phyloP scores from a whole-genome alignment of 2,888 invertebrate genomes.

The Cepaea hortensis region DNA sequence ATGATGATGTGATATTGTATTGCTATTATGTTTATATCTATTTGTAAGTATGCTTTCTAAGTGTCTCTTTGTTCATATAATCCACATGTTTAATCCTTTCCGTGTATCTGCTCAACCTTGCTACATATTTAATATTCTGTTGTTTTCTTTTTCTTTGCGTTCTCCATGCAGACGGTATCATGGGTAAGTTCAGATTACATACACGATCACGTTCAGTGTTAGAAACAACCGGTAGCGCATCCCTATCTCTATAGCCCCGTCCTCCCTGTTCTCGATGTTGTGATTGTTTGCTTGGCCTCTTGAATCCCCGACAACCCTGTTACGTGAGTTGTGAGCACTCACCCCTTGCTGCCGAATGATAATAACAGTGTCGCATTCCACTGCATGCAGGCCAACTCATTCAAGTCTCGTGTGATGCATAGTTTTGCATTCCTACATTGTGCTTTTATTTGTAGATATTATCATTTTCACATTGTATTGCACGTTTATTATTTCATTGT shows the following conservation, averaged over 20 bases:
- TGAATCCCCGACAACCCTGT: not conserved
- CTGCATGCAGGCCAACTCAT: too few relatives aligned
- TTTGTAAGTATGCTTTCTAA: too few relatives aligned
- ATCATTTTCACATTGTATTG: not conserved
- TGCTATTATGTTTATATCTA: too few relatives aligned
- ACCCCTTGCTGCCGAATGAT: too few relatives aligned
- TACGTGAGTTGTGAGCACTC: not conserved
- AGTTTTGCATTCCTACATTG: not conserved
- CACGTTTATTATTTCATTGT: not conserved
- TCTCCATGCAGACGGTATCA: conserved; percentile 23
- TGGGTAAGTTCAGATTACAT: conserved; percentile 21
- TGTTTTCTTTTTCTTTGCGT: conserved; percentile 14
- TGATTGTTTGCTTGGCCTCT: not conserved
- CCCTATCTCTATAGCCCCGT: too few relatives aligned
- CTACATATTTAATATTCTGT: not conserved
- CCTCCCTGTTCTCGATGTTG: not conserved
- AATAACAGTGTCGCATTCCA: too few relatives aligned
- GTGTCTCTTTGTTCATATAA: too few relatives aligned
- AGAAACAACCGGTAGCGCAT: not conserved
- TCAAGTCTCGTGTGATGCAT: not conserved
- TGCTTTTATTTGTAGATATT: not conserved
- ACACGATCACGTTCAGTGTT: not conserved
- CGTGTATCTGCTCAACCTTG: too few relatives aligned
- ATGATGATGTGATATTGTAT: too few relatives aligned
- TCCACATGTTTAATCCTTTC: too few relatives aligned